Conservation (phyloP, 2,113 vertebrate genomes). For the Nyctereutes procyonoides region DNA sequence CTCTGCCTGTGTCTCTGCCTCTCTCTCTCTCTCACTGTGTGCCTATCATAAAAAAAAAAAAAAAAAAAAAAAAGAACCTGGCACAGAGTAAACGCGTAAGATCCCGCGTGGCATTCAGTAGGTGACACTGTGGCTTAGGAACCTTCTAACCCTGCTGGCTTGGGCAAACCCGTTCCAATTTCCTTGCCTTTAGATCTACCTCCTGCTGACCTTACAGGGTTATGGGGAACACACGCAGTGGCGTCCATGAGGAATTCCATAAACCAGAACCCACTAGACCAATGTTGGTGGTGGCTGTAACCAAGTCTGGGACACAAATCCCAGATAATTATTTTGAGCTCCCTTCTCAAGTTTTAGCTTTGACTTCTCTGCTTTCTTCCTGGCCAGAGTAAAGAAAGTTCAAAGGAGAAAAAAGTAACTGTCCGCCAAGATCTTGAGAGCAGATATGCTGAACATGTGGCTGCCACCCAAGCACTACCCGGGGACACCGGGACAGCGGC, state of each 20-base stretch:
- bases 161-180: conserved; percentile 22
- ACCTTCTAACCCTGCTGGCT: conserved; percentile 21
- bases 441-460: conserved; percentile 70
- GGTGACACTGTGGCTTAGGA: background rate
- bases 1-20: no score
- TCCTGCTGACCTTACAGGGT: conserved; percentile 32
- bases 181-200: background rate
- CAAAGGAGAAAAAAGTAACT: conserved; percentile 70
- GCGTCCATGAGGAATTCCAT: background rate
- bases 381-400: conserved; percentile 77
- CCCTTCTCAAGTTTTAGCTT: conserved; percentile 73
- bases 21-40: no score
- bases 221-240: background rate
- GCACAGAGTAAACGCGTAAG: conserved; percentile 19
- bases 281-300: conserved; percentile 60
- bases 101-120: background rate
- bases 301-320: conserved; percentile 66
- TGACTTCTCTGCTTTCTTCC: conserved; percentile 76
- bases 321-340: conserved; percentile 66
- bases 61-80: no score
- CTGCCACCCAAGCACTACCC: conserved; percentile 56
- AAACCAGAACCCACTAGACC: conserved; percentile 24
- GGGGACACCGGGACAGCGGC: conserved; percentile 16
- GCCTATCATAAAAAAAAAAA: no score
- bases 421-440: conserved; percentile 75